phyloP scores from a whole-genome alignment of 2,888 invertebrate genomes.

The Morpho deidamia region DNA sequence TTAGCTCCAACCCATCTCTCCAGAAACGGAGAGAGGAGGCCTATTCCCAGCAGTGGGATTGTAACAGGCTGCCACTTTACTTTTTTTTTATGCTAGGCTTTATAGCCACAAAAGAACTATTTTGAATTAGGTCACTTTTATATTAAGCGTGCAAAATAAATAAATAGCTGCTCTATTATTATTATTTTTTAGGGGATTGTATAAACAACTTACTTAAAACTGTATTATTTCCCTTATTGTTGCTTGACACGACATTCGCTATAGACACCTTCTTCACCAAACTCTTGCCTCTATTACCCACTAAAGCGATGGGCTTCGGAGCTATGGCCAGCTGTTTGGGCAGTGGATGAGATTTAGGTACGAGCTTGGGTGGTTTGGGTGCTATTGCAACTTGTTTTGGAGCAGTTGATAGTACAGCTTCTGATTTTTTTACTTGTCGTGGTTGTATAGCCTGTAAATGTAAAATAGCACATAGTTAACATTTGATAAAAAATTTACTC shows the following conservation, averaged over 20 bases:
- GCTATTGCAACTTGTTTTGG: slow-evolving; percentile 72
- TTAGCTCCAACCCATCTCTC: too few species aligned
- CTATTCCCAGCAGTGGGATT: too few species aligned
- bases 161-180: too few species aligned
- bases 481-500: too few species aligned
- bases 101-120: too few species aligned
- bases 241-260: slow-evolving; percentile 36
- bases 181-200: too few species aligned
- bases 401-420: slow-evolving; percentile 29
- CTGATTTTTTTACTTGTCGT: slow-evolving; percentile 33
- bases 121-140: too few species aligned
- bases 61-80: too few species aligned
- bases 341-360: slow-evolving; percentile 29
- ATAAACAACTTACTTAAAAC: slow-evolving; percentile 43
- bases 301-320: slow-evolving; percentile 49
- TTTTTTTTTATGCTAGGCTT: too few species aligned
- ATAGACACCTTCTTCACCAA: slow-evolving; percentile 46
- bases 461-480: too few species aligned
- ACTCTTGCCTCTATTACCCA: slow-evolving; percentile 33
- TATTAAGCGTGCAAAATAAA: too few species aligned
- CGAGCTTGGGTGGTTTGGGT: slow-evolving; percentile 57
- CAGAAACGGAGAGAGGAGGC: too few species aligned
- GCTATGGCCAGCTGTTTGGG: slow-evolving; percentile 50
- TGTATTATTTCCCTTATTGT: slow-evolving; percentile 41
- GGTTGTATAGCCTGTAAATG: slow-evolving; percentile 34